Conservation (phyloP, 35 echinoderm and acorn worm genomes). For the Anneissia japonica region DNA sequence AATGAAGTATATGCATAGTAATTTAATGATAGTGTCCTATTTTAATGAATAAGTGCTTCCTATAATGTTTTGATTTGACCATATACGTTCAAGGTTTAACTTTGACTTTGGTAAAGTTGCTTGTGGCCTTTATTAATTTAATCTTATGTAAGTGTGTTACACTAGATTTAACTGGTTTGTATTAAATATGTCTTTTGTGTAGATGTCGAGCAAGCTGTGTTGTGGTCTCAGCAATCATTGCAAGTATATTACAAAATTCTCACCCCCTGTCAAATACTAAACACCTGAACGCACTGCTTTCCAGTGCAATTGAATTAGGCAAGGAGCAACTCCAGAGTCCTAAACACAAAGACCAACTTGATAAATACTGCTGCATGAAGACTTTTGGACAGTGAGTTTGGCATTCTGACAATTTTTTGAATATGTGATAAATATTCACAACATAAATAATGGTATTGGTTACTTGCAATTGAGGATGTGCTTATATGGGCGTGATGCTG, state of each 20-base stretch:
- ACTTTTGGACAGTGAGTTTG: constrained; percentile 30
- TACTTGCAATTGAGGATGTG: too few species aligned
- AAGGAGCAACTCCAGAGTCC: constrained; percentile 20
- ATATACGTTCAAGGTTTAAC: too few species aligned
- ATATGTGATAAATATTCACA: constrained; percentile 20
- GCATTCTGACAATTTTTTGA: background rate
- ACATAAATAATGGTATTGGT: too few species aligned
- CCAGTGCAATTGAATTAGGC: constrained; percentile 28
- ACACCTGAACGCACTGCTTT: constrained; percentile 14
- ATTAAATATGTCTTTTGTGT: background rate
- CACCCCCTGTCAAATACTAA: background rate
- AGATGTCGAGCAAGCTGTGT: constrained; percentile 67
- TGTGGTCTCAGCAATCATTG: constrained; percentile 35
- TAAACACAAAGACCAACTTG: constrained; percentile 33
- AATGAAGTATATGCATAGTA: too few species aligned
- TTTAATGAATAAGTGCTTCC: too few species aligned
- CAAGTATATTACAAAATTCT: constrained; percentile 52
- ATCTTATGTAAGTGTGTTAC: too few species aligned
- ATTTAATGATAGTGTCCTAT: too few species aligned
- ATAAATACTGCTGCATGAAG: constrained; percentile 16
- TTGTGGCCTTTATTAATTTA: too few species aligned
- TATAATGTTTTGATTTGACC: too few species aligned
- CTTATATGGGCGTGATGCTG: too few species aligned
- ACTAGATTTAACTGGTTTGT: too few species aligned
- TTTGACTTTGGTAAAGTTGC: too few species aligned